These are phyloP conservation scores for Discoglossus pictus DNA, from an alignment of 2,797 vertebrate species.

Conservation along the genomic window DNA sequence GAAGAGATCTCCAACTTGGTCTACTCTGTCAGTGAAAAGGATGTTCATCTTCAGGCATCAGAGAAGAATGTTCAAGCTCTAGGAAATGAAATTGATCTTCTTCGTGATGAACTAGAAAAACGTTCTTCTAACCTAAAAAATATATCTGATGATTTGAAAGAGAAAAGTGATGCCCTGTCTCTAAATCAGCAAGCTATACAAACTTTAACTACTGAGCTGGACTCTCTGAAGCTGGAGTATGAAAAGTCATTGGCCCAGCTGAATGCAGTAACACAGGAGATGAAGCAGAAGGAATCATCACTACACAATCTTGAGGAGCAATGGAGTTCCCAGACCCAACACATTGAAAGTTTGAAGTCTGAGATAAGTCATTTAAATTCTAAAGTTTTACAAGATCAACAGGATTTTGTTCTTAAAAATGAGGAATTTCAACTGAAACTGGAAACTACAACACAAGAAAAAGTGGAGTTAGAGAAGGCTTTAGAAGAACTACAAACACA, in stretches of 20 bases:
- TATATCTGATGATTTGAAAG: slow-evolving; percentile 64
- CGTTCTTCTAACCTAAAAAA: slow-evolving; percentile 53
- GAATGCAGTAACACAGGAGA: slow-evolving; percentile 66
- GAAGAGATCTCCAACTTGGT: slow-evolving; percentile 66
- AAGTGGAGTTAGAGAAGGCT: slow-evolving; percentile 64
- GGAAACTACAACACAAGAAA: slow-evolving; percentile 65
- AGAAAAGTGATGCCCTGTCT: slow-evolving; percentile 70
- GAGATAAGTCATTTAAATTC: slow-evolving; percentile 69
- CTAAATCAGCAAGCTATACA: slow-evolving; percentile 63
- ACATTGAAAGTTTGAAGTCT: slow-evolving; percentile 62
- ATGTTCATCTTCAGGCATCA: slow-evolving; percentile 53
- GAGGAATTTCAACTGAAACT: slow-evolving; percentile 63
- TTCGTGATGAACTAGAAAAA: slow-evolving; percentile 64
- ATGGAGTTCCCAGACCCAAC: slow-evolving; percentile 72
- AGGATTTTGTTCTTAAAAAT: slow-evolving; percentile 53
- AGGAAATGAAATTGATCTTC: slow-evolving; percentile 60
- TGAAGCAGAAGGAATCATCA: slow-evolving; percentile 76
- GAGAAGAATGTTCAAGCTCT: slow-evolving; percentile 59
- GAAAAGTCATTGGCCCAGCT: slow-evolving; percentile 71
- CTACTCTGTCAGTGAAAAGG: slow-evolving; percentile 60
- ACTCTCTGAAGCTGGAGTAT: slow-evolving; percentile 71
- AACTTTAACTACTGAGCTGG: slow-evolving; percentile 72
- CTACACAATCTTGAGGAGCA: slow-evolving; percentile 73
- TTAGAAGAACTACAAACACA: slow-evolving; percentile 65
- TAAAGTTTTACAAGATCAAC: slow-evolving; percentile 66